A percentile compares a stretch with the other conserved stretches of the same genome.
Evolutionary conservation across 2,888 invertebrate species (phyloP).

Genomic region (Hermodice carunculata): DNA sequence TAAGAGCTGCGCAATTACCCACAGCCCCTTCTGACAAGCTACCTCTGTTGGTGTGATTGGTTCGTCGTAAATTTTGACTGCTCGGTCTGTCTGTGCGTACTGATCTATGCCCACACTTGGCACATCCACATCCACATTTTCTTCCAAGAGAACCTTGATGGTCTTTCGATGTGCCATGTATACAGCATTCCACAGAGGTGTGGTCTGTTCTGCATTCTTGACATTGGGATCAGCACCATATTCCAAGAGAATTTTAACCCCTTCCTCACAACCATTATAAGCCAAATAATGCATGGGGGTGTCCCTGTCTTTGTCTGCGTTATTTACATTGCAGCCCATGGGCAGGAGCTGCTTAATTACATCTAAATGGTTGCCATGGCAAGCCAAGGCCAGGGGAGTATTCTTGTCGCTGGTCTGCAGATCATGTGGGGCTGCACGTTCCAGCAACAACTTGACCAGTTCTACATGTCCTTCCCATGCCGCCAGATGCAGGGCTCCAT

Average conservation of each 20-base stretch:
- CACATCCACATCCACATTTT: conserved; percentile 51
- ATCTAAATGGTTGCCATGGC: conserved; percentile 48
- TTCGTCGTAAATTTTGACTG: conserved; percentile 42
- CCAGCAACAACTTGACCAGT: conserved; percentile 45
- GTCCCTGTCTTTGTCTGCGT: conserved; percentile 57
- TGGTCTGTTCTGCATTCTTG: conserved; percentile 45
- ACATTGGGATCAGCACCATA: conserved; percentile 55
- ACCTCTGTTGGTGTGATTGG: conserved; percentile 47
- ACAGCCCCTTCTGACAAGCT: neutral
- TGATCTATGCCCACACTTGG: conserved; percentile 52
- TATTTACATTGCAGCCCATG: conserved; percentile 56
- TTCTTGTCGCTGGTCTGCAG: conserved; percentile 49
- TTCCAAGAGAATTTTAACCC: conserved; percentile 46
- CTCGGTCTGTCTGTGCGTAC: conserved; percentile 47
- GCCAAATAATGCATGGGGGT: conserved; percentile 59
- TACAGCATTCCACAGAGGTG: conserved; percentile 62
- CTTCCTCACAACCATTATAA: conserved; percentile 52
- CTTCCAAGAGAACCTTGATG: conserved; percentile 47
- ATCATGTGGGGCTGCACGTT: conserved; percentile 48
- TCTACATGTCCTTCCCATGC: conserved; percentile 57
- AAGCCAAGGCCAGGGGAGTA: conserved; percentile 58
- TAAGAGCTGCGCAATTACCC: neutral
- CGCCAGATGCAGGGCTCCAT: conserved; percentile 58
- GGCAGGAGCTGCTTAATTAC: conserved; percentile 49
- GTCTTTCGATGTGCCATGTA: conserved; percentile 43